These are phyloP conservation scores for Euproctis similis DNA, from an alignment of 2,888 invertebrate genomes.

Conservation along the genomic window DNA sequence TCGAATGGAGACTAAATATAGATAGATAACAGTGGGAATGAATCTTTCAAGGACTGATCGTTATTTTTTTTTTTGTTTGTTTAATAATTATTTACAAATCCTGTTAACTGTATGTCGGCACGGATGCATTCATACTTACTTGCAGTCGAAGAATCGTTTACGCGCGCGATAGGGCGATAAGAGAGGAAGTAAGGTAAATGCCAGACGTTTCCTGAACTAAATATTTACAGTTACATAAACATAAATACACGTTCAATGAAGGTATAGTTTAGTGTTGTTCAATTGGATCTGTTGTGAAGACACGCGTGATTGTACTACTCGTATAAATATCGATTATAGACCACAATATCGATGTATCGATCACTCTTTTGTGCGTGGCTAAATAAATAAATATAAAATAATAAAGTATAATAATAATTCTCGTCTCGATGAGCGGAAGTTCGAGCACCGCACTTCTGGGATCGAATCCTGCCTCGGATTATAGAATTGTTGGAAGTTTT, in stretches of 20 bases:
- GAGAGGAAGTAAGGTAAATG: conserved; percentile 51
- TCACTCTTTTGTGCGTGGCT: too few species aligned
- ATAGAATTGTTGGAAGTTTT: too few species aligned
- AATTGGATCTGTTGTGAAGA: conserved; percentile 66
- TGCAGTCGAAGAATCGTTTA: conserved; percentile 51
- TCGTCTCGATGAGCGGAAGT: too few species aligned
- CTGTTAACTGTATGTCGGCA: conserved; percentile 49
- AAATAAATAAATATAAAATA: too few species aligned
- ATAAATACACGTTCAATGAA: conserved; percentile 67
- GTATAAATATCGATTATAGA: too few species aligned
- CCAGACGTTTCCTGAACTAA: conserved; percentile 65
- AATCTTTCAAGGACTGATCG: conserved; percentile 43
- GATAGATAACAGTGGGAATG: too few species aligned
- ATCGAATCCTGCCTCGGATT: too few species aligned
- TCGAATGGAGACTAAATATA: too few species aligned
- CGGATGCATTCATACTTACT: conserved; percentile 30
- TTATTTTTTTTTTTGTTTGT: too few species aligned
- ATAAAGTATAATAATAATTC: too few species aligned
- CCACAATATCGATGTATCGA: too few species aligned
- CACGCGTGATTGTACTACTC: conserved; percentile 33
- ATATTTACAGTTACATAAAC: conserved; percentile 74
- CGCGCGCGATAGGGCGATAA: conserved; percentile 57
- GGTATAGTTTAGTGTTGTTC: conserved; percentile 60
- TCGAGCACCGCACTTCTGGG: too few species aligned
- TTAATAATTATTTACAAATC: conserved; percentile 54